Percentiles rank a stretch among this genome's conserved stretches.
These are phyloP conservation scores for Melieria crassipennis DNA, from an alignment of 2,888 invertebrate genomes.

Conservation along the genomic window DNA sequence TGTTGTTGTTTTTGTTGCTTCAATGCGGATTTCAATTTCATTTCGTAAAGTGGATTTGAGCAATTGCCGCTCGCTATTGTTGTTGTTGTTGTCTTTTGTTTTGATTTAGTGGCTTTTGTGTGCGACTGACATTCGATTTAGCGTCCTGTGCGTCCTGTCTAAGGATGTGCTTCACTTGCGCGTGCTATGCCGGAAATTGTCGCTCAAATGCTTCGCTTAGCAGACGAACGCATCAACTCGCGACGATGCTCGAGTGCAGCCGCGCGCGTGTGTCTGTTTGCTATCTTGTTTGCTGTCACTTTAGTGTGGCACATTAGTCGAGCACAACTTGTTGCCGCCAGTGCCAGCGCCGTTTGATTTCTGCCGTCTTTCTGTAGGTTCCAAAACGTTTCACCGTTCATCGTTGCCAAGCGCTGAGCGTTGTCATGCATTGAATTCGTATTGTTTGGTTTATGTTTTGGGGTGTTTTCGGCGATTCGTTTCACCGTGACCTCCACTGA, in stretches of 20 bases:
- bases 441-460: no score
- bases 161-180: constrained; percentile 33
- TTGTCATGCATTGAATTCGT: no score
- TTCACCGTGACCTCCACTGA: background rate
- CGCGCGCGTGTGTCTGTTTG: background rate
- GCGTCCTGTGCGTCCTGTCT: constrained; percentile 10
- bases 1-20: background rate
- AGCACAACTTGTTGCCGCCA: background rate
- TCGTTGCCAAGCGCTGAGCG: no score
- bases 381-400: no score
- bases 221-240: constrained; percentile 3
- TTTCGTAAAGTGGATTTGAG: constrained; percentile 24
- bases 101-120: constrained; percentile 23
- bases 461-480: no score
- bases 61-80: background rate
- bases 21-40: constrained; percentile 20
- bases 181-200: constrained; percentile 41
- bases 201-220: constrained; percentile 32
- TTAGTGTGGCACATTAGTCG: constrained; percentile 30
- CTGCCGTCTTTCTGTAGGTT: no score
- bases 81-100: constrained; percentile 1
- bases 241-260: background rate
- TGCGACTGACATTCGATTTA: constrained; percentile 1
- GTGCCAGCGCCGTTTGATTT: no score
- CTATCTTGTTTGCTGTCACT: constrained; percentile 19